Conservation (phyloP, 2,113 vertebrate genomes). For the Columba livia region DNA sequence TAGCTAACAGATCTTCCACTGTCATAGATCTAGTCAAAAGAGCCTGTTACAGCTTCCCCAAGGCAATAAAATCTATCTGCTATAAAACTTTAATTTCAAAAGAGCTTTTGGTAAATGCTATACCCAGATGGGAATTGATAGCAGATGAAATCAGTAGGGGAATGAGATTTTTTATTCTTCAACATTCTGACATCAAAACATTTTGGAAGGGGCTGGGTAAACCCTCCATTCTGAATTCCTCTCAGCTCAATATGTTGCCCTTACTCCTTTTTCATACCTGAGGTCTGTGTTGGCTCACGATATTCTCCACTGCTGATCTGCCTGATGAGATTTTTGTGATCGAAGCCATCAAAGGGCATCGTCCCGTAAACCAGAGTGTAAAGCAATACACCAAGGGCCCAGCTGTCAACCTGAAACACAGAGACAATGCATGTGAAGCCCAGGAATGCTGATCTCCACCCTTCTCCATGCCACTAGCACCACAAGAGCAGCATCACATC, state of each 20-base stretch:
- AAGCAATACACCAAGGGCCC: constrained; percentile 96
- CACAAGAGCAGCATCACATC: not conserved
- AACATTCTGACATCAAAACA: not conserved
- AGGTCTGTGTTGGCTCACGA: constrained; percentile 96
- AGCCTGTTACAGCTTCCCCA: not conserved
- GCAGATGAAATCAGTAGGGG: not conserved
- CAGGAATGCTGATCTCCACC: not conserved
- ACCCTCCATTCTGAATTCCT: not conserved
- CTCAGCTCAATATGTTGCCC: not conserved
- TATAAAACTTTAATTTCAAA: not conserved
- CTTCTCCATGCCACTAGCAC: not conserved
- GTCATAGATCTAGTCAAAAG: constrained; percentile 4
- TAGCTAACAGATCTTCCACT: constrained; percentile 39
- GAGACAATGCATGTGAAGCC: constrained; percentile 24
- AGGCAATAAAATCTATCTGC: constrained; percentile 21
- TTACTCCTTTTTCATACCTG: constrained; percentile 80
- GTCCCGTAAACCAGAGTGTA: constrained; percentile 97
- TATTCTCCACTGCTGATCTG: constrained; percentile 99
- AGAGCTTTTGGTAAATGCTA: not conserved
- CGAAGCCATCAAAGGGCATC: constrained; percentile 97
- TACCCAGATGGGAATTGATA: constrained; percentile 8
- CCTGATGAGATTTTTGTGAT: constrained; percentile 97
- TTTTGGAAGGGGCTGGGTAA: not conserved
- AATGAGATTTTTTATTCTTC: not conserved
- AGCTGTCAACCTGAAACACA: constrained; percentile 93